Percentiles rank a stretch among this genome's conserved stretches.
Evolutionary conservation across 92 coral and sea anemone species (phyloP).

Genomic region (Desmophyllum pertusum): DNA sequence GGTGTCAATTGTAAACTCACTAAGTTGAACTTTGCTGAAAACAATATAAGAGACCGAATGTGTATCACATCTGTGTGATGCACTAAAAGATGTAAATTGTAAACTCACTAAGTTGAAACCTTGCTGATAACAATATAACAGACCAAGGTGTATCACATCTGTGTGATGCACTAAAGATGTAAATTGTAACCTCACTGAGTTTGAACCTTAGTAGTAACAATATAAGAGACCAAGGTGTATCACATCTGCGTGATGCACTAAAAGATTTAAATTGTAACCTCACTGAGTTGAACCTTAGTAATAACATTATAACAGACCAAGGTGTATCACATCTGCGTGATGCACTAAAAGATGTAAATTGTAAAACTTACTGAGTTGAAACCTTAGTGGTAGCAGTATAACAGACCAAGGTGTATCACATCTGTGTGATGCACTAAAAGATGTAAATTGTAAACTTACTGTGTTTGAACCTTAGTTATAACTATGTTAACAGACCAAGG

Average conservation of each 20-base stretch:
- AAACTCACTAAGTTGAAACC: background rate
- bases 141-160: background rate
- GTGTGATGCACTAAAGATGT: conserved; percentile 4
- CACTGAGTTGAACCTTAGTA: background rate
- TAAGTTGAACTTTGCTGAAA: background rate
- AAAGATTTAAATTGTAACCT: conserved; percentile 30
- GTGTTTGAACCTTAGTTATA: background rate
- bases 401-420: conserved; percentile 16
- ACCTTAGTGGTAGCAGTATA: conserved; percentile 10
- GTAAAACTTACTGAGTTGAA: conserved; percentile 36
- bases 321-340: background rate
- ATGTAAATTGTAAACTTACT: conserved; percentile 15
- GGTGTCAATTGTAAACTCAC: conserved; percentile 25
- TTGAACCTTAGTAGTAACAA: background rate
- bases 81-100: background rate
- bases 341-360: conserved; percentile 12
- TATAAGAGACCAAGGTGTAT: background rate
- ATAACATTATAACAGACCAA: background rate
- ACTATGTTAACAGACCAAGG: background rate
- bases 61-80: conserved; percentile 5
- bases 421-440: conserved; percentile 25
- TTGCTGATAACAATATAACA: background rate
- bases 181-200: background rate
- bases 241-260: conserved; percentile 17
- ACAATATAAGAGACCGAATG: background rate